Base-by-base conservation (phyloP, 2,113 vertebrate species). In the Forbesichthys papilliferus region DNA sequence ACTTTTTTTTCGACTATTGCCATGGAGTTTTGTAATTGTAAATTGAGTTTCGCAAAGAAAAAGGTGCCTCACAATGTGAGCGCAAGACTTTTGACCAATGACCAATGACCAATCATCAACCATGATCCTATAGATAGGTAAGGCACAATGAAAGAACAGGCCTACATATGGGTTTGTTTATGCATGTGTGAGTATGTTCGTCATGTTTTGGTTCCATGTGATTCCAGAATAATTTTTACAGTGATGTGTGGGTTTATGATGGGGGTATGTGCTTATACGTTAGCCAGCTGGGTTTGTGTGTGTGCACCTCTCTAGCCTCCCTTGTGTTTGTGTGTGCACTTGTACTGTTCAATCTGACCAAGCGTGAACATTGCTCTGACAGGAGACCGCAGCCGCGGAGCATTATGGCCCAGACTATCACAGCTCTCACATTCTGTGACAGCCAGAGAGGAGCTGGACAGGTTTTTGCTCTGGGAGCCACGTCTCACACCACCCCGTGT, bases 291-390 rank as follows among this genome's bases (percentile, higher is more conserved):
- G 57, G 65, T 62, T 69, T 11, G 5, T 73, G 56, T 62, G 68
- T 63, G 70, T 33, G 72, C 54, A 62, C 61, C 69, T 33, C 46
- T 81, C 73, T 58, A 62, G 59, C 65, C 73, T 51, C 64, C 70
- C 18, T 62, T 64, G 61, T 67, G 66, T 5, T 12, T 56, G 34
- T 48, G 5, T 55, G 53, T 63, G 74, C 62, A 63, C 61, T 7
- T 59, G 66, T 42, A 71, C 48, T 52, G 56, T 61, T 3, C 61
- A 56, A 74, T 64, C 13, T 18, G 76, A 67, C 67, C 76, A 36
- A 81, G 88, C 80, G 63, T 86, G 74, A 86, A 87, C 63, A 83
- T 87, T 61, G 5, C 33, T 82, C 79, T 88, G 87, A 88, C 88
- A 90, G 83, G 75, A 72, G 75, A 74, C 77, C 79, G 69, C 78